phyloP scores from a whole-genome alignment of 1,140 invertebrate species.

The Drosophila melanica region DNA sequence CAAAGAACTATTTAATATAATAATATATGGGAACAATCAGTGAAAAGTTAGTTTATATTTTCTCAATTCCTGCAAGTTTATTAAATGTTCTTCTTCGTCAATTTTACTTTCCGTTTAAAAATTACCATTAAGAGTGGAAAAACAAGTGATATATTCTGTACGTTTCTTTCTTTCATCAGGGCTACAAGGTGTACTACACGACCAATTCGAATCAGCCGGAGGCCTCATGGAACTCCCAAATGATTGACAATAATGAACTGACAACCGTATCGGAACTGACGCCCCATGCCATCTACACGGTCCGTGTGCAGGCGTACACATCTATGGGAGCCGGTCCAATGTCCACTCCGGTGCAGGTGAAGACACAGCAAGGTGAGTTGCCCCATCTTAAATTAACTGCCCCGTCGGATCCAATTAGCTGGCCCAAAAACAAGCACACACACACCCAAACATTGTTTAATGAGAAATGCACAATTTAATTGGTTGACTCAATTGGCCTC shows the following conservation, averaged over 20 bases:
- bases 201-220: slow-evolving; percentile 93
- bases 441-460: slow-evolving; percentile 13
- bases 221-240: slow-evolving; percentile 95
- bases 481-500: slow-evolving; percentile 55
- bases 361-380: slow-evolving; percentile 95
- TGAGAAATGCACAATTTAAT: slow-evolving; percentile 52
- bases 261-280: slow-evolving; percentile 96
- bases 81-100: too few relatives aligned
- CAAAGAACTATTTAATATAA: too few relatives aligned
- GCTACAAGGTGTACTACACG: slow-evolving; percentile 99
- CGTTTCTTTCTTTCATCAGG: slow-evolving; percentile 86
- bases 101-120: too few relatives aligned
- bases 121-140: too few relatives aligned
- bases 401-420: slow-evolving; percentile 70
- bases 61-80: too few relatives aligned
- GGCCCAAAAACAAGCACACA: slow-evolving; percentile 19
- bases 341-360: slow-evolving; percentile 96
- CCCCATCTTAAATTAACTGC: slow-evolving; percentile 60
- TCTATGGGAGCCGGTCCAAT: slow-evolving; percentile 95
- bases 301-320: slow-evolving; percentile 95
- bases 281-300: slow-evolving; percentile 95
- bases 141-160: too few relatives aligned
- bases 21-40: too few relatives aligned
- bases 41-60: too few relatives aligned
- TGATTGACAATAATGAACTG: slow-evolving; percentile 95